A percentile compares a stretch with the other conserved stretches of the same genome.
Conservation (phyloP, 2,797 vertebrate species). For the Microctenopoma lineatum region DNA sequence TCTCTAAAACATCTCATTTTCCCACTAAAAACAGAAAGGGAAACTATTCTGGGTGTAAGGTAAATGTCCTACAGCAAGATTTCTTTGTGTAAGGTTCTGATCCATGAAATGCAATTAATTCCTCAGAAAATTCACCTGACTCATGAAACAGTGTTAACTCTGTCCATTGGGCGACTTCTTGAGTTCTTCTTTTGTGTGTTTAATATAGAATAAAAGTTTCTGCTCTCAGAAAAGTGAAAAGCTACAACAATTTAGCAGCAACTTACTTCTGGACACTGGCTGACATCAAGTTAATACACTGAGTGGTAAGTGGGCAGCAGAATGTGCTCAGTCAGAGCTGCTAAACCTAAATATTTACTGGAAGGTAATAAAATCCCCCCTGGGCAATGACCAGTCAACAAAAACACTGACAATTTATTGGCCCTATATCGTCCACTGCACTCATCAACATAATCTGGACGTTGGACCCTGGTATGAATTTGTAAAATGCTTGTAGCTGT, state of each 20-base stretch:
- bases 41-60: conserved; percentile 11
- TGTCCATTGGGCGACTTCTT: neutral
- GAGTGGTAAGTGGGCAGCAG: conserved; percentile 62
- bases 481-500: conserved; percentile 32
- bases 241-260: conserved; percentile 31
- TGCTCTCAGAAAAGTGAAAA: conserved; percentile 15
- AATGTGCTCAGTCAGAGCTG: conserved; percentile 57
- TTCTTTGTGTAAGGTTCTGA: conserved; percentile 23
- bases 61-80: conserved; percentile 42
- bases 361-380: conserved; percentile 55
- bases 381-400: conserved; percentile 30
- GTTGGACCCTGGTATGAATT: conserved; percentile 46
- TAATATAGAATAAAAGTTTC: neutral
- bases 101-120: conserved; percentile 43
- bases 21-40: conserved; percentile 8
- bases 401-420: conserved; percentile 55
- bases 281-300: conserved; percentile 57
- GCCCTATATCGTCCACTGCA: conserved; percentile 22
- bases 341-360: conserved; percentile 72
- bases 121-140: conserved; percentile 22
- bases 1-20: conserved; percentile 36
- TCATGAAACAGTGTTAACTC: conserved; percentile 24
- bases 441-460: conserved; percentile 40
- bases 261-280: conserved; percentile 45
- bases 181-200: neutral